A percentile compares a stretch with the other conserved stretches of the same genome.
phyloP scores from a whole-genome alignment of 92 coral and sea anemone genomes.

The Plumapathes pennacea region DNA sequence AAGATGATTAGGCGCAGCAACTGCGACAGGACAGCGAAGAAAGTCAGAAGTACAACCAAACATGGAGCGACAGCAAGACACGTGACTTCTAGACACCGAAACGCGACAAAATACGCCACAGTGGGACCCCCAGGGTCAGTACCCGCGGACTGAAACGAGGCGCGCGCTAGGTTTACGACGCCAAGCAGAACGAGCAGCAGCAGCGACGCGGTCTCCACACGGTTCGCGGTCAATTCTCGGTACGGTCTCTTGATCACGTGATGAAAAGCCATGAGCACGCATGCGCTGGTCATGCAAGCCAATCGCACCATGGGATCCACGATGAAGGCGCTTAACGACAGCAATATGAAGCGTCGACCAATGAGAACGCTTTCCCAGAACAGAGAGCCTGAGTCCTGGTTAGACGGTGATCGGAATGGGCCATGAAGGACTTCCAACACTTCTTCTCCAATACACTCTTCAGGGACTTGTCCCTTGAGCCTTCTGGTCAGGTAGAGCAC shows the following conservation, averaged over 20 bases:
- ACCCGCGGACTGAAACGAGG: constrained; percentile 22
- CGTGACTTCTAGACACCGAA: too few species aligned
- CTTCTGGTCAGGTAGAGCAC: neutral
- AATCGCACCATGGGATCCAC: constrained; percentile 35
- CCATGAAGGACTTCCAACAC: constrained; percentile 50
- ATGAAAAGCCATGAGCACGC: constrained; percentile 32
- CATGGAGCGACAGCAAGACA: too few species aligned
- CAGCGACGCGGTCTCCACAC: constrained; percentile 26
- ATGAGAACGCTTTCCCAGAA: constrained; percentile 67
- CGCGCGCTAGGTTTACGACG: constrained; percentile 25
- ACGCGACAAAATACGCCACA: too few species aligned
- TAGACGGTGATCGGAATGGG: constrained; percentile 47
- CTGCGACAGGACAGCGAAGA: neutral
- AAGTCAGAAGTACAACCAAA: neutral
- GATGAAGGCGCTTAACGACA: constrained; percentile 30
- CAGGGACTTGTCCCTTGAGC: neutral
- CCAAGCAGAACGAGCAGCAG: constrained; percentile 10
- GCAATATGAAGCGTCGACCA: constrained; percentile 48
- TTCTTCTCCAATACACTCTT: constrained; percentile 9
- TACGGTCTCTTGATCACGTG: constrained; percentile 37
- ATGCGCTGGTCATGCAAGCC: constrained; percentile 34
- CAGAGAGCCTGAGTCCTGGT: constrained; percentile 36
- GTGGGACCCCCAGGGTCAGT: too few species aligned
- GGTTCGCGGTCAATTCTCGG: constrained; percentile 22
- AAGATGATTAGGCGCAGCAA: neutral